phyloP scores from a whole-genome alignment of 2,888 invertebrate genomes.

The Caenorhabditis sp. region DNA sequence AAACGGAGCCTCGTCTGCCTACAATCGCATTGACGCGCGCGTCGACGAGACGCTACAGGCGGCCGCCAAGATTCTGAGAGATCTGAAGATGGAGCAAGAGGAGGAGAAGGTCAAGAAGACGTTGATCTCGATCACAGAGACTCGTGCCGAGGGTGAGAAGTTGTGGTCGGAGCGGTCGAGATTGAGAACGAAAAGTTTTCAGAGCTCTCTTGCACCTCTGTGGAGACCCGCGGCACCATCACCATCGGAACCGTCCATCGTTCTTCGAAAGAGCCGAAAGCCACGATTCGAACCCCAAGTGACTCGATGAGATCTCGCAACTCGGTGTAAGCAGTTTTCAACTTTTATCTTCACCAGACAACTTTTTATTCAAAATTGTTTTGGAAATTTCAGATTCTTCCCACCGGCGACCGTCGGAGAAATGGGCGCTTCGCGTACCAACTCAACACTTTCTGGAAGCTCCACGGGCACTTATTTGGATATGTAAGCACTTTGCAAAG shows the following conservation, averaged over 20 bases:
- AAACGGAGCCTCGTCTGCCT: no score
- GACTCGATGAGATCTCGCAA: constrained; percentile 25
- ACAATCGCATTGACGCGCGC: no score
- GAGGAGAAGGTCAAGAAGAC: no score
- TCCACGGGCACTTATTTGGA: not conserved
- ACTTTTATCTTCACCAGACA: no score
- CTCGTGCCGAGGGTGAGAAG: no score
- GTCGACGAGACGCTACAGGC: no score
- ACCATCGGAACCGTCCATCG: constrained; percentile 4
- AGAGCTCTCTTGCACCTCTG: not conserved
- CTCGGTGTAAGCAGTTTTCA: not conserved
- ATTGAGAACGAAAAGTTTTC: not conserved
- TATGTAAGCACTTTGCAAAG: not conserved
- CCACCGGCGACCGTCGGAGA: constrained; percentile 9
- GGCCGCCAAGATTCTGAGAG: no score
- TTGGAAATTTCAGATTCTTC: constrained; percentile 32
- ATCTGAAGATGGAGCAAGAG: no score
- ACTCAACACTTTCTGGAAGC: no score
- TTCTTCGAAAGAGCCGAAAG: constrained; percentile 8
- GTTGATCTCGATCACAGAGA: no score
- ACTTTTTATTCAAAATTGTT: not conserved
- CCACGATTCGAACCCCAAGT: constrained; percentile 34
- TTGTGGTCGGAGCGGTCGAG: no score
- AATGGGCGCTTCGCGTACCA: not conserved
- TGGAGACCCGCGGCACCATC: constrained; percentile 7